phyloP scores from a whole-genome alignment of 2,113 vertebrate species.

The Cheirogaleus medius region DNA sequence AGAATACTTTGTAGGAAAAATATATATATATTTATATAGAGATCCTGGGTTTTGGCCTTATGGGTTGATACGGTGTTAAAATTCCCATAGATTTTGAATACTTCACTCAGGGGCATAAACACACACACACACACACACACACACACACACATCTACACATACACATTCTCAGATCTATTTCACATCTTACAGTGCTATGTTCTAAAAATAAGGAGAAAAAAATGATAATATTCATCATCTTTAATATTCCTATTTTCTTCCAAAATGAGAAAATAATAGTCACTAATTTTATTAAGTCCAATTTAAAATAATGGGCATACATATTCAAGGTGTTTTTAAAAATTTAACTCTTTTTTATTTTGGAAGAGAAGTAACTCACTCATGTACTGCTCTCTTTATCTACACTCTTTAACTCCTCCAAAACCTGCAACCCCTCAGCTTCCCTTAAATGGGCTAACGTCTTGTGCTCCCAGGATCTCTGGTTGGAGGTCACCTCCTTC shows the following conservation, averaged over 20 bases:
- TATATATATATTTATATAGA: neutral
- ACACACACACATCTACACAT: neutral
- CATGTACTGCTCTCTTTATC: neutral
- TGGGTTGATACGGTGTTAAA: neutral
- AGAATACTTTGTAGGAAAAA: neutral
- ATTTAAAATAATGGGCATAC: neutral
- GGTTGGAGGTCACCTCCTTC: neutral
- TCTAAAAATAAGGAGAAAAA: neutral
- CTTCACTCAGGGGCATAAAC: neutral
- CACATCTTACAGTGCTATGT: neutral
- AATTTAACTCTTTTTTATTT: neutral
- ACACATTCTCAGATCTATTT: neutral
- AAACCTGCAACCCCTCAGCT: neutral
- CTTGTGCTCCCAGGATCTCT: neutral
- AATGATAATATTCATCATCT: neutral
- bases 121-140: neutral
- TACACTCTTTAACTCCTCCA: neutral
- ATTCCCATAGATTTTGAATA: neutral
- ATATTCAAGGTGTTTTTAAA: neutral
- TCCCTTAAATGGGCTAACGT: neutral
- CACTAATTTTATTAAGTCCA: neutral
- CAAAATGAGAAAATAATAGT: neutral
- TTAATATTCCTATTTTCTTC: neutral
- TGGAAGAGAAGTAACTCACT: neutral
- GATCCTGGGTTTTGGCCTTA: neutral